Conservation (phyloP, 2,888 invertebrate genomes). For the Cryptus viduatorius region DNA sequence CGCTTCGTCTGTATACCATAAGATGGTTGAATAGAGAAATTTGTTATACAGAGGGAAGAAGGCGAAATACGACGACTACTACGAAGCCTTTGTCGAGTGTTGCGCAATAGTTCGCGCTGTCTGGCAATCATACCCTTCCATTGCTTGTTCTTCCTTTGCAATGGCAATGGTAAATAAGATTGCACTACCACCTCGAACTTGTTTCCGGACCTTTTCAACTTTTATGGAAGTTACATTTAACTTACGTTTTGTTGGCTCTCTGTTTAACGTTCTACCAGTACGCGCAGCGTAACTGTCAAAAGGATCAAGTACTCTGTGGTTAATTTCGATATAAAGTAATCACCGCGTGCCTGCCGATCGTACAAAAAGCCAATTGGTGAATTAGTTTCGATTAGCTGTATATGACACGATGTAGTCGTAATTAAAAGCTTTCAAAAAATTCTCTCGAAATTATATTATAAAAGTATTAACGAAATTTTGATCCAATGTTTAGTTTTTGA, state of each 20-base stretch:
- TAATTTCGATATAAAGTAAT: background rate
- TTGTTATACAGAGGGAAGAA: background rate
- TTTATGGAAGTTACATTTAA: conserved; percentile 21
- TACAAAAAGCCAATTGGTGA: too few species aligned
- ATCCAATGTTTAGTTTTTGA: too few species aligned
- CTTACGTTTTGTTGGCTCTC: conserved; percentile 15
- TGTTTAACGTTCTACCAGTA: background rate
- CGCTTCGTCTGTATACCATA: background rate
- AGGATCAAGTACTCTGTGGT: background rate
- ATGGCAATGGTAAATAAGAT: conserved; percentile 40
- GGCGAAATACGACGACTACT: background rate
- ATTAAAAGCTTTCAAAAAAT: too few species aligned
- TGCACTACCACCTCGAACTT: conserved; percentile 13
- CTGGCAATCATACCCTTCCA: conserved; percentile 3
- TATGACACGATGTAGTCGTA: too few species aligned
- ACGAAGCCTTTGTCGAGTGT: background rate
- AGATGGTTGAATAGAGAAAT: background rate
- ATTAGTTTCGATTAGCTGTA: too few species aligned
- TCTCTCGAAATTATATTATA: too few species aligned
- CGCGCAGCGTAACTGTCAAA: background rate
- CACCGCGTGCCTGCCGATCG: too few species aligned
- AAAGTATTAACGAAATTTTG: too few species aligned
- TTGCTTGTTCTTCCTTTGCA: background rate
- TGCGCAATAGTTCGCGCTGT: conserved; percentile 7
- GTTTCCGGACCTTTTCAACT: conserved; percentile 15